These are phyloP conservation scores for Stratiolaelaps scimitus DNA, from an alignment of 1,140 invertebrate species.

Conservation along the genomic window DNA sequence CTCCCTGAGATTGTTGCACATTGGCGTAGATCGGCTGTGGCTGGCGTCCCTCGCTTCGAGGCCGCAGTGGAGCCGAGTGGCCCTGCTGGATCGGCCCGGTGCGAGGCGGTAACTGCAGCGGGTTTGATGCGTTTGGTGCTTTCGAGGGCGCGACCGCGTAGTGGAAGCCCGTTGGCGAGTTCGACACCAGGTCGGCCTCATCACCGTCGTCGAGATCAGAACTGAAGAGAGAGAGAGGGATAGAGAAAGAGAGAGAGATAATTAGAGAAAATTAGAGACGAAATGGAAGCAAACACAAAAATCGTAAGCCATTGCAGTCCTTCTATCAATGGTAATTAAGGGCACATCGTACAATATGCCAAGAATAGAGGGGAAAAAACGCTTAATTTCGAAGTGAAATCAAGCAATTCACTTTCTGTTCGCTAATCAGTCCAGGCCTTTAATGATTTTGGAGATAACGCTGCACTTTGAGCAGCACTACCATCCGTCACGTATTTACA, in stretches of 20 bases:
- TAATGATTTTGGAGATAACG: too few relatives aligned
- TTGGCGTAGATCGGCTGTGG: conserved; percentile 22
- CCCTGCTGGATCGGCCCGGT: not conserved
- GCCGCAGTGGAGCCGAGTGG: not conserved
- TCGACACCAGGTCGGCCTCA: conserved; percentile 21
- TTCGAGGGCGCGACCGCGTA: not conserved
- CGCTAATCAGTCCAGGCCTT: too few relatives aligned
- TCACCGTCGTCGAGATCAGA: conserved; percentile 28
- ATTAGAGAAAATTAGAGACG: too few relatives aligned
- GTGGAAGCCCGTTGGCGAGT: conserved; percentile 17
- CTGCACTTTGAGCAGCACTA: too few relatives aligned
- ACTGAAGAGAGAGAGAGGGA: not conserved
- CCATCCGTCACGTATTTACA: too few relatives aligned
- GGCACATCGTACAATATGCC: too few relatives aligned
- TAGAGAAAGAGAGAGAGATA: not conserved
- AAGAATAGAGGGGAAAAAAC: too few relatives aligned
- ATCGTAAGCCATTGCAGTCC: too few relatives aligned
- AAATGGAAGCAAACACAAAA: too few relatives aligned
- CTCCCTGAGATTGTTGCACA: not conserved
- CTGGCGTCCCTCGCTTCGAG: conserved; percentile 8
- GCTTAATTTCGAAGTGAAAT: too few relatives aligned
- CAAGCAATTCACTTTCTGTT: too few relatives aligned
- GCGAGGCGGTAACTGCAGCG: conserved; percentile 13
- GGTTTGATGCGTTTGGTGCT: not conserved
- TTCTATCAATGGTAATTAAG: too few relatives aligned